Base-by-base conservation (phyloP, 2,797 vertebrate species). In the Chelonia mydas region DNA sequence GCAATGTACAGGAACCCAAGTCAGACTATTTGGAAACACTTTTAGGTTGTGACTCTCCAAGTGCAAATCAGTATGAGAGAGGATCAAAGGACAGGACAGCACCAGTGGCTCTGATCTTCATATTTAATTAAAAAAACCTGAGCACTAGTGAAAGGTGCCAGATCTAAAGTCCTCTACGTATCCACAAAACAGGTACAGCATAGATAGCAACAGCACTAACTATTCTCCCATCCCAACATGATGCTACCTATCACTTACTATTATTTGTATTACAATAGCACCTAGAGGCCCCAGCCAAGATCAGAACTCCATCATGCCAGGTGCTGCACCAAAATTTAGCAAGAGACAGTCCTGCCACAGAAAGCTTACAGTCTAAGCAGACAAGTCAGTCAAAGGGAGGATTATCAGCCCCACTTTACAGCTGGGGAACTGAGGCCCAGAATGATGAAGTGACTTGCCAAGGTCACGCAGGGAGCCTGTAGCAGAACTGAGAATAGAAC, bases 41-140 rank as follows among this genome's bases (percentile, higher is more conserved):
- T 13, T 4, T 2, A 45, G 41, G 10, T 54, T 31, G 78, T 23
- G 10, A 25, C 41, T 3, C 7, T 3, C 6, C 0, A 3, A 10
- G n/a, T 16, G 54, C 19, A 21, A 0, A 65, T 16, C 61, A 65
- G 9, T 21, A 33, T 81, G 6, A 21, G 41, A 83, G 41, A 51
- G 77, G 49, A 54, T 28, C 0, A 3, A 0, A 50, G 68, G 61
- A 17, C 19, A 15, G 17, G 41, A 28, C 1, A 0, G 4, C 86
- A 7, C 41, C 33, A 33, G 45, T 33, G 55, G 25, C 51, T 51
- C 53, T 80, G 37, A 2, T 54, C 33, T 15, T 7, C 5, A 16
- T 10, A 3, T 15, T 28, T 6, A 50, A 37, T 53, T 13, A 2
- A 31, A 86, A 23, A 41, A 9, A 10, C 28, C 17, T 19, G 33